These are phyloP conservation scores for Paralichthys olivaceus DNA, from an alignment of 2,113 vertebrate genomes.

Conservation along the genomic window DNA sequence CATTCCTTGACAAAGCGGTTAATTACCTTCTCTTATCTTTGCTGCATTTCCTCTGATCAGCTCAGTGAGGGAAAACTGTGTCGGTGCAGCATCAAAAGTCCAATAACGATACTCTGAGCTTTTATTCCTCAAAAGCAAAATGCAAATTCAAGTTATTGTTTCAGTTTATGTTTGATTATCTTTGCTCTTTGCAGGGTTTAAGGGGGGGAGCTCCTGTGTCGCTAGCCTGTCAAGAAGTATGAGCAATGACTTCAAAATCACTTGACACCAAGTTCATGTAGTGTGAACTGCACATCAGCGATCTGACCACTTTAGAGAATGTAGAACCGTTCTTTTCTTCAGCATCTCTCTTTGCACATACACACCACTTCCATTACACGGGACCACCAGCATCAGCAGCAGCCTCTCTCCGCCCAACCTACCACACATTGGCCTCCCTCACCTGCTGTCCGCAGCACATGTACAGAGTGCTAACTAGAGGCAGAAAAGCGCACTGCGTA, in stretches of 20 bases:
- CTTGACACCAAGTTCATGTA: too few species aligned
- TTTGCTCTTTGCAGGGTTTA: too few species aligned
- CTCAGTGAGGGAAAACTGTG: background rate
- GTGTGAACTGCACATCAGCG: too few species aligned
- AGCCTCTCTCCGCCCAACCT: constrained; percentile 13
- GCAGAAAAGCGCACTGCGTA: constrained; percentile 24
- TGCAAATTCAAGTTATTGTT: constrained; percentile 6
- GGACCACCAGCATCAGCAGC: too few species aligned
- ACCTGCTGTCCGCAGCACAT: constrained; percentile 39
- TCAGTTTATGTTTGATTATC: constrained; percentile 7
- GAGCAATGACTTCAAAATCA: too few species aligned
- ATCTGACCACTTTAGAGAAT: too few species aligned
- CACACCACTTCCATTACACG: too few species aligned
- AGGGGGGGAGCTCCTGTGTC: too few species aligned
- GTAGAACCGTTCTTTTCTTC: too few species aligned
- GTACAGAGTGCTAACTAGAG: constrained; percentile 43
- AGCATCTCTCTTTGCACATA: too few species aligned
- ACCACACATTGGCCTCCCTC: constrained; percentile 39
- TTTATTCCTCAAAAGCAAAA: constrained; percentile 3
- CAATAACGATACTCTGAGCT: background rate
- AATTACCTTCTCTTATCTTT: constrained; percentile 58
- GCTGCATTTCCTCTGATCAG: constrained; percentile 29
- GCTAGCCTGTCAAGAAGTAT: too few species aligned
- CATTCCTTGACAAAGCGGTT: constrained; percentile 34
- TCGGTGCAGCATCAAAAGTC: background rate